A percentile compares a stretch with the other conserved stretches of the same genome.
Evolutionary conservation across 2,797 vertebrate genomes (phyloP).

Genomic region (Buceros bicornis): DNA sequence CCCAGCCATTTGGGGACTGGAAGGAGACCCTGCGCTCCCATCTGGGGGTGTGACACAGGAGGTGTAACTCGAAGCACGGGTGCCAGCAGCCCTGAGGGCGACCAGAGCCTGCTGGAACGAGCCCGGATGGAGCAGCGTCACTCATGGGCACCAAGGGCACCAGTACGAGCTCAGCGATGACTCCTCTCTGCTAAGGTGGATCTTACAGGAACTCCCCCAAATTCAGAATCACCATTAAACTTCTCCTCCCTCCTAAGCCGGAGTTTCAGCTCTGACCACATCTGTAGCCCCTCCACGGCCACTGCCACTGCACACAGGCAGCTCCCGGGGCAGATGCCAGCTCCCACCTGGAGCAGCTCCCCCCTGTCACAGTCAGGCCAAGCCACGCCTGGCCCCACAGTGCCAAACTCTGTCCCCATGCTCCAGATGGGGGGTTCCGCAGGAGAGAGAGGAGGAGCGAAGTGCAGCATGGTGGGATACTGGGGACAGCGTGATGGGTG

Average conservation of each 20-base stretch:
- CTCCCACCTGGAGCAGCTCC: neutral
- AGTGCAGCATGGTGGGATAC: rapidly evolving
- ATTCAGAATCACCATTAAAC: neutral
- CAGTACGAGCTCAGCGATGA: rapidly evolving
- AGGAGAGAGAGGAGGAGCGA: neutral
- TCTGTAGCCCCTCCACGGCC: neutral
- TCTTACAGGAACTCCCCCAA: neutral
- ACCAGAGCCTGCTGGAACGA: neutral
- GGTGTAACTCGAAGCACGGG: rapidly evolving
- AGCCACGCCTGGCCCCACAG: neutral
- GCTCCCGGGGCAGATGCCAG: neutral
- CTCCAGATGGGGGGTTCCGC: neutral
- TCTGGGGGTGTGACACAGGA: neutral
- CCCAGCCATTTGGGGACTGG: rapidly evolving
- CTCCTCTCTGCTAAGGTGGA: neutral
- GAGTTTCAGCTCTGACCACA: neutral
- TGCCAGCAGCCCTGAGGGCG: neutral
- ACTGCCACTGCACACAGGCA: rapidly evolving
- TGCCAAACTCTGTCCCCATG: rapidly evolving
- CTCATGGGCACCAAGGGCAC: rapidly evolving
- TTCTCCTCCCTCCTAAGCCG: neutral
- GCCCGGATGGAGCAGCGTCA: neutral
- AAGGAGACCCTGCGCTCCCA: rapidly evolving
- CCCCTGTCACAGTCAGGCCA: neutral
- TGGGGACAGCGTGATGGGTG: neutral